phyloP scores from a whole-genome alignment of 2,888 invertebrate species.

The Lucinisca nassula region DNA sequence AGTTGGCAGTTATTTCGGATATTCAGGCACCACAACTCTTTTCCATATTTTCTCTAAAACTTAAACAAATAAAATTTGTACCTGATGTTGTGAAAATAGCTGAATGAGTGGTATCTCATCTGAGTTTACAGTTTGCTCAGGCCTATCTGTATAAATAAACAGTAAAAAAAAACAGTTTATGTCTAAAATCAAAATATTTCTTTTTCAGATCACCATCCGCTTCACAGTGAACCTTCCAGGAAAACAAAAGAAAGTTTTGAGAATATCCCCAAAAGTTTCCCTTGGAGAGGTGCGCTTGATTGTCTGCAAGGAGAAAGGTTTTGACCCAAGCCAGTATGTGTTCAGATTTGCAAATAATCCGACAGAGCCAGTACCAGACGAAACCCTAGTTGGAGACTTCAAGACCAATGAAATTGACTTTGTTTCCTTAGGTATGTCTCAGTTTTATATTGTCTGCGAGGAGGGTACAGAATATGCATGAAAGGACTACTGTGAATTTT shows the following conservation, averaged over 20 bases:
- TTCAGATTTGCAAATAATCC: conserved; percentile 93
- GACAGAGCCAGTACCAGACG: conserved; percentile 68
- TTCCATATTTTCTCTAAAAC: too few species aligned
- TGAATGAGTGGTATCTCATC: too few species aligned
- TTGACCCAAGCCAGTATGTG: conserved; percentile 92
- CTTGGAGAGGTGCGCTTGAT: conserved; percentile 92
- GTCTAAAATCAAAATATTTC: neutral
- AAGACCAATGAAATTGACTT: conserved; percentile 79
- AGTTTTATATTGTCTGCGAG: too few species aligned
- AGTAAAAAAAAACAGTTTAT: too few species aligned
- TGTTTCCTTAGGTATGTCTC: conserved; percentile 73
- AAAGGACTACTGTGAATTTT: too few species aligned
- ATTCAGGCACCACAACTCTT: too few species aligned
- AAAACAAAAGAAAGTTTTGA: conserved; percentile 93
- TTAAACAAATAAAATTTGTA: too few species aligned
- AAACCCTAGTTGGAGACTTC: conserved; percentile 74
- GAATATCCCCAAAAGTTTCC: conserved; percentile 92
- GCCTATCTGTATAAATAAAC: too few species aligned
- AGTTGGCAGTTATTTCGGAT: too few species aligned
- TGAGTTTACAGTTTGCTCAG: too few species aligned
- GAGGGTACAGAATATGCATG: too few species aligned
- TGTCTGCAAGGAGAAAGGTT: conserved; percentile 92
- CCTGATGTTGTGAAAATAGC: too few species aligned
- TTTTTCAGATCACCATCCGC: conserved; percentile 87
- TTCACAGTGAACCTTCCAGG: conserved; percentile 92